phyloP scores from a whole-genome alignment of 2,113 vertebrate genomes.

The Hylia prasina region DNA sequence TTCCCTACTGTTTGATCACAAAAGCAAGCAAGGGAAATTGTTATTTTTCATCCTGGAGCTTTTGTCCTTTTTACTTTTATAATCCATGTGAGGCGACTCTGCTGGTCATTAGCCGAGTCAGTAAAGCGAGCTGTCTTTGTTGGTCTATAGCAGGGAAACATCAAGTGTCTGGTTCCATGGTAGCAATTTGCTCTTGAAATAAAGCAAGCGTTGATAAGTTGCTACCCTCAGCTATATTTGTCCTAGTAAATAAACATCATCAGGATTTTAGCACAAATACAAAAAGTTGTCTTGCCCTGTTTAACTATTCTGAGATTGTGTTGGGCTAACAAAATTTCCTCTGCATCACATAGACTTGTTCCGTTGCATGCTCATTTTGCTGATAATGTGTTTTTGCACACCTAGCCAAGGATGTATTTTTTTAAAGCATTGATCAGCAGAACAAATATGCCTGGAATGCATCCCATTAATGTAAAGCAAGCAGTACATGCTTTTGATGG shows the following conservation, averaged over 20 bases:
- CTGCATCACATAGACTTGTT: neutral
- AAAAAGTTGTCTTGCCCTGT: neutral
- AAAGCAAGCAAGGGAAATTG: constrained; percentile 6
- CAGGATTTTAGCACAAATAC: constrained; percentile 41
- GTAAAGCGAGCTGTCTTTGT: constrained; percentile 35
- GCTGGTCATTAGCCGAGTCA: neutral
- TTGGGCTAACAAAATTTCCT: neutral
- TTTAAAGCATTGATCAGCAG: neutral
- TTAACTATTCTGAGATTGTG: constrained; percentile 39
- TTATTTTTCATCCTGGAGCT: constrained; percentile 49
- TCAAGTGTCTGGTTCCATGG: constrained; percentile 57
- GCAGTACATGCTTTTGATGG: neutral
- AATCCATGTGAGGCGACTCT: constrained; percentile 5
- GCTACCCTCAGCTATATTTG: constrained; percentile 62
- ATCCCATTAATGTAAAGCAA: neutral
- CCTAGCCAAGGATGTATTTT: neutral
- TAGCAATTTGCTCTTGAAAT: constrained; percentile 57
- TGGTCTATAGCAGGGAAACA: constrained; percentile 31
- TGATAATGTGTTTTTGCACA: neutral
- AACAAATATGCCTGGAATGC: neutral
- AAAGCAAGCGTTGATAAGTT: constrained; percentile 50
- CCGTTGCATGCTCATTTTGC: fast-evolving
- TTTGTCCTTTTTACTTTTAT: constrained; percentile 54
- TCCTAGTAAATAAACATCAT: constrained; percentile 63
- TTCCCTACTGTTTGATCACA: constrained; percentile 48